Conservation (phyloP, 2,888 invertebrate species). For the Philopedon plagiatum region DNA sequence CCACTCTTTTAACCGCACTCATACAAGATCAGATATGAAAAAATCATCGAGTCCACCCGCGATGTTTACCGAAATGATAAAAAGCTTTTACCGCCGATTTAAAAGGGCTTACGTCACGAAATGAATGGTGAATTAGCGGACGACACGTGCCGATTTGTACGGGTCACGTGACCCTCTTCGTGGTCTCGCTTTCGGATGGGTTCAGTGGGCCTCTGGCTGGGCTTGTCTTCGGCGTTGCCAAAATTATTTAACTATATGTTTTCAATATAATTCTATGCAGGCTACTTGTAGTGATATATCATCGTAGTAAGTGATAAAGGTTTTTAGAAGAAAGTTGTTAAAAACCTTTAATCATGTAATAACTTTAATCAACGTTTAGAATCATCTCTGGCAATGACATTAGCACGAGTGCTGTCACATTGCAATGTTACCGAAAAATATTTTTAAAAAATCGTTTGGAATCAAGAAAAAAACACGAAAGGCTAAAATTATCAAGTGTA, state of each 20-base stretch:
- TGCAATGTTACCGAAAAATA: too few relatives aligned
- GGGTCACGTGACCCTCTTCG: conserved; percentile 50
- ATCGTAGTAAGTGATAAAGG: background rate
- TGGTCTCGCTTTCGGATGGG: conserved; percentile 43
- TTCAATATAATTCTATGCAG: background rate
- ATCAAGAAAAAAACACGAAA: too few relatives aligned
- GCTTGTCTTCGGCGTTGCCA: conserved; percentile 19
- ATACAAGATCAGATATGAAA: conserved; percentile 13
- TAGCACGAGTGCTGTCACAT: too few relatives aligned
- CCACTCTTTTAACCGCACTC: conserved; percentile 11
- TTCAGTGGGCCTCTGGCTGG: conserved; percentile 22
- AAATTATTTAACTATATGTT: background rate
- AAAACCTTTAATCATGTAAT: too few relatives aligned
- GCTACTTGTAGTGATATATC: background rate
- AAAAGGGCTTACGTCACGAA: conserved; percentile 43
- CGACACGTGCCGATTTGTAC: conserved; percentile 49
- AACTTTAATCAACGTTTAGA: too few relatives aligned
- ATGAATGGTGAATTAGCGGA: conserved; percentile 43
- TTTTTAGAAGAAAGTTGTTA: too few relatives aligned
- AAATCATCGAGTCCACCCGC: conserved; percentile 17
- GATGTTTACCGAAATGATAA: conserved; percentile 39
- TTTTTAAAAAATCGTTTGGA: too few relatives aligned
- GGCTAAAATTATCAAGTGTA: too few relatives aligned
- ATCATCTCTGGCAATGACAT: too few relatives aligned
- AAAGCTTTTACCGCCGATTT: conserved; percentile 30